These are phyloP conservation scores for Bombyx huttoni DNA, from an alignment of 2,888 invertebrate species.

Conservation along the genomic window DNA sequence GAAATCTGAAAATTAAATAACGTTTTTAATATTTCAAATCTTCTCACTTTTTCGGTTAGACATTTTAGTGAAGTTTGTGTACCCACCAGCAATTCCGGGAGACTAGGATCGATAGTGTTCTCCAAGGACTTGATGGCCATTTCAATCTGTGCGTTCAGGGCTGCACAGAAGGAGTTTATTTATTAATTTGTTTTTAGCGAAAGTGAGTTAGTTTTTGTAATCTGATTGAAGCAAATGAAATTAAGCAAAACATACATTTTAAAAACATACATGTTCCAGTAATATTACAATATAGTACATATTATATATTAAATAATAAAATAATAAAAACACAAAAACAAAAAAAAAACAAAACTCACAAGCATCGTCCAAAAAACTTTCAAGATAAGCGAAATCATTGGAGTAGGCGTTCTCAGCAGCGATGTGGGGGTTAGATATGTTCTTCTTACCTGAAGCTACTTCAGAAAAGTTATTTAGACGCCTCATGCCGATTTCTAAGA, in stretches of 20 bases:
- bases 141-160: slow-evolving; percentile 22
- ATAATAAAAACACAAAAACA: no score
- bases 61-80: neutral
- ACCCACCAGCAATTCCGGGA: slow-evolving; percentile 32
- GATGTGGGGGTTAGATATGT: neutral
- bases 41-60: no score
- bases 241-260: neutral
- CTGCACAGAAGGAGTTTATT: slow-evolving; percentile 17
- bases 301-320: no score
- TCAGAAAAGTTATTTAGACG: neutral
- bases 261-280: neutral
- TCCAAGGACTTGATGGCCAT: slow-evolving; percentile 20
- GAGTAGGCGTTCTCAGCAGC: neutral
- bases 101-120: slow-evolving; percentile 15
- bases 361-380: slow-evolving; percentile 22
- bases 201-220: no score
- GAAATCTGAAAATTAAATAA: slow-evolving; percentile 19
- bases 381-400: slow-evolving; percentile 12
- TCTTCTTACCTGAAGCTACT: neutral
- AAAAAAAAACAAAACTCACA: slow-evolving; percentile 19
- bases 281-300: no score
- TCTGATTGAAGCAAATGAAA: no score
- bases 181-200: no score
- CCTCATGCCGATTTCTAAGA: neutral
- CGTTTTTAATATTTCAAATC: neutral